phyloP scores from a whole-genome alignment of 2,888 invertebrate genomes.

The Argynnis bischoffii region DNA sequence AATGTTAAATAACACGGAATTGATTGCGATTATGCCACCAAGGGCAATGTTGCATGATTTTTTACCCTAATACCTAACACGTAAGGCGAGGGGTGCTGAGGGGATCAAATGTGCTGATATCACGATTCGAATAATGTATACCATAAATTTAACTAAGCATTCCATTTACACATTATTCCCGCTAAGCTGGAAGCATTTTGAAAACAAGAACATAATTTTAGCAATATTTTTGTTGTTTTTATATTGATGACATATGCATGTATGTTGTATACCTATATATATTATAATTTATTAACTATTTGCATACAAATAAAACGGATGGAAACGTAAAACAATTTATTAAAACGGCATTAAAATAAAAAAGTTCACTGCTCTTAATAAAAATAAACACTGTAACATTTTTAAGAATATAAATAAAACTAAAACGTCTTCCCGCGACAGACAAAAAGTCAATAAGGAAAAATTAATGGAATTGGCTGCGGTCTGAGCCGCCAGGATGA shows the following conservation, averaged over 20 bases:
- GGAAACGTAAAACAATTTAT: no score
- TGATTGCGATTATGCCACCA: conserved; percentile 49
- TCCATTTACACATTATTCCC: conserved; percentile 21
- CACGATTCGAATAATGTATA: conserved; percentile 51
- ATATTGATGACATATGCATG: no score
- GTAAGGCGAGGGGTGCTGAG: conserved; percentile 50
- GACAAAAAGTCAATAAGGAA: conserved; percentile 34
- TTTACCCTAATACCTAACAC: conserved; percentile 55
- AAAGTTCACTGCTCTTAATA: background rate
- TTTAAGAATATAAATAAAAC: conserved; percentile 26
- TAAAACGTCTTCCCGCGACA: conserved; percentile 26
- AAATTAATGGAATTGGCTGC: conserved; percentile 37
- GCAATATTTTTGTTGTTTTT: background rate
- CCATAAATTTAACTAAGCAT: conserved; percentile 34
- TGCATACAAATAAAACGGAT: no score
- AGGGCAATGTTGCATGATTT: conserved; percentile 66
- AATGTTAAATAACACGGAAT: conserved; percentile 41
- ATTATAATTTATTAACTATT: no score
- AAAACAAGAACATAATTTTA: no score
- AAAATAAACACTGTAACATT: conserved; percentile 9
- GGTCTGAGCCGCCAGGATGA: conserved; percentile 29
- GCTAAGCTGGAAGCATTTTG: background rate
- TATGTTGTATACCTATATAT: no score
- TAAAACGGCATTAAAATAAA: no score
- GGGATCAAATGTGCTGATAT: conserved; percentile 65